A percentile compares a stretch with the other conserved stretches of the same genome.
phyloP scores from a whole-genome alignment of 2,797 vertebrate species.

The Zenarchopterus dispar region DNA sequence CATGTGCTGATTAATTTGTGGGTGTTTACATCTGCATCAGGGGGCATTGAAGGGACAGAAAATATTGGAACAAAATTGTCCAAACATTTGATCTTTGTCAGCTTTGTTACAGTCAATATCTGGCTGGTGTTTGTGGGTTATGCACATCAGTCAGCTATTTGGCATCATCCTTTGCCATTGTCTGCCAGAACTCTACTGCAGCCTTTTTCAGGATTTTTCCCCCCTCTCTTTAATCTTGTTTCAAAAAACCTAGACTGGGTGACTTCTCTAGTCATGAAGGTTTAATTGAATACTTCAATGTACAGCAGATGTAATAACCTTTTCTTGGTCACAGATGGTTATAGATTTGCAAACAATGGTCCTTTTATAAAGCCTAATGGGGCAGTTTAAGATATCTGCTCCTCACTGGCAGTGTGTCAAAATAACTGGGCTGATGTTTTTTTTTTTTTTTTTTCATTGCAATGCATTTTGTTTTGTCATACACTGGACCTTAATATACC shows the following conservation, averaged over 20 bases:
- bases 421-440: neutral
- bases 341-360: constrained; percentile 3
- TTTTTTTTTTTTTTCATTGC: too few species aligned
- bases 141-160: constrained; percentile 5
- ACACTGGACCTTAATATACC: neutral
- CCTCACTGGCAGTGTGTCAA: too few species aligned
- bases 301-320: constrained; percentile 1
- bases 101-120: constrained; percentile 12
- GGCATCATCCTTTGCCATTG: neutral
- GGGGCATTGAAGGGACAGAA: constrained; percentile 20
- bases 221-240: neutral
- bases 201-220: constrained; percentile 14
- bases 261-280: neutral
- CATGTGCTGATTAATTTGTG: constrained; percentile 31
- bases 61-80: constrained; percentile 2
- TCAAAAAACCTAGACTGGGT: neutral
- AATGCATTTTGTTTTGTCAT: neutral
- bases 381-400: too few species aligned
- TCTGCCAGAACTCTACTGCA: constrained; percentile 15
- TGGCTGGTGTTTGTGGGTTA: constrained; percentile 12
- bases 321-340: constrained; percentile 2
- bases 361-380: too few species aligned
- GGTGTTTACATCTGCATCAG: constrained; percentile 21
- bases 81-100: constrained; percentile 22
- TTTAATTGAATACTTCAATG: neutral